Base-by-base conservation (phyloP, 2,113 vertebrate species). In the Ictalurus punctatus region DNA sequence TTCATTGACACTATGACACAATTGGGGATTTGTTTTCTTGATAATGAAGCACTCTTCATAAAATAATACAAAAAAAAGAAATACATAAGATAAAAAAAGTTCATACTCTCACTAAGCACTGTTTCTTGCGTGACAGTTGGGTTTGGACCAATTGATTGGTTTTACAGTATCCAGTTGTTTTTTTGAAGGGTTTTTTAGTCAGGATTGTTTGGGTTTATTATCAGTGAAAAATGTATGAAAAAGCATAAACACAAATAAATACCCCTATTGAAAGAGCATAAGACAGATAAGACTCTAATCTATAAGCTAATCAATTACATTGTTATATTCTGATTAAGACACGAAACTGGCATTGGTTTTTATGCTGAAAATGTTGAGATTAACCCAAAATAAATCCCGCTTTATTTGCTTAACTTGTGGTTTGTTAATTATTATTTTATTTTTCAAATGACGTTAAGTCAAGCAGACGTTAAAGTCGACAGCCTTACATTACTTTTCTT, bases 91-190 rank as follows among this genome's bases (percentile, higher is more conserved):
- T 30, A 40, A 5, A 44, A 78, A 78, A 48, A 4, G 40, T 74
- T 74, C 40, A 9, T 37, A 69, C n/a, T 69, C 25, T 30, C n/a
- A 69, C 19, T 74, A 73, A 37, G 17, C 69, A 73, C 34, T 8
- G 34, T 73, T 73, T 69, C 67, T 37, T 40, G 44, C 4, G 4
- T 44, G 73, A 44, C 9, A 4, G 40, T 76, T 27, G 37, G 37
- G 23, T 25, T 27, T 12, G 74, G 40, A 80, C 27, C 25, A 80
- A 8, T 54, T 54, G 27, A 0, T 96, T 95, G 94, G 93, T 95
- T 95, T 96, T 95, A 63, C 94, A 96, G 94, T 93, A 95, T 93
- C 91, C 88, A 69, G 91, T 93, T 93, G 94, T 16, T n/a, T 71
- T 40, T 40, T 44, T 44, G 40, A 4, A 4, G 3, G 4, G 5